Percentiles rank a stretch among this genome's conserved stretches.
These are phyloP conservation scores for Peromyscus polionotus DNA, from an alignment of 2,113 vertebrate genomes.

Conservation along the genomic window DNA sequence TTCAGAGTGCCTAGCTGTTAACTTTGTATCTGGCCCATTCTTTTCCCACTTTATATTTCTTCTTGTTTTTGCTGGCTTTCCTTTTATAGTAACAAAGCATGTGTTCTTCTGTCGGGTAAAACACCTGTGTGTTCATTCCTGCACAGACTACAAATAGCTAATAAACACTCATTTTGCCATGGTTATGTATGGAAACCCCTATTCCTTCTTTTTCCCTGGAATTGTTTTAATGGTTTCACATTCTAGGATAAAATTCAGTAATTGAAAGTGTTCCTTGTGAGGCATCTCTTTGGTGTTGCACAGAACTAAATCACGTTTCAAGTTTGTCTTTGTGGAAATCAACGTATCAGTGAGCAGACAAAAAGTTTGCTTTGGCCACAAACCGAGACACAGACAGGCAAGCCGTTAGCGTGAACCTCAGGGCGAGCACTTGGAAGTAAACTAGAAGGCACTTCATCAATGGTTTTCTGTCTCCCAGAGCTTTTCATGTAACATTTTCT, in stretches of 20 bases:
- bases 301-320: constrained; percentile 19
- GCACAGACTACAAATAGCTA: constrained; percentile 30
- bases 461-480: constrained; percentile 48
- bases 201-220: background rate
- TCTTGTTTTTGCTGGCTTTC: background rate
- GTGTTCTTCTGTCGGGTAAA: background rate
- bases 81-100: background rate
- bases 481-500: constrained; percentile 45
- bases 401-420: constrained; percentile 39
- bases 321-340: constrained; percentile 47
- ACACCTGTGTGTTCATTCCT: constrained; percentile 53
- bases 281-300: background rate
- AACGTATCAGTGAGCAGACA: background rate
- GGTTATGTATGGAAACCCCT: background rate
- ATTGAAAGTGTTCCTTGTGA: constrained; percentile 19
- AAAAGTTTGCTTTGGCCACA: background rate
- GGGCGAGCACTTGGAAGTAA: constrained; percentile 12
- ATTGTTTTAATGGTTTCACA: constrained; percentile 49
- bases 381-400: background rate
- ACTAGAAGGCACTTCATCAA: constrained; percentile 46
- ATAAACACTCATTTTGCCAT: constrained; percentile 6
- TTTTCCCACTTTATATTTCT: constrained; percentile 29
- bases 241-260: constrained; percentile 36
- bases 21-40: background rate
- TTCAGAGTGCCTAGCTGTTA: background rate